phyloP scores from a whole-genome alignment of 2,888 invertebrate species.

The Diaphora mendica region DNA sequence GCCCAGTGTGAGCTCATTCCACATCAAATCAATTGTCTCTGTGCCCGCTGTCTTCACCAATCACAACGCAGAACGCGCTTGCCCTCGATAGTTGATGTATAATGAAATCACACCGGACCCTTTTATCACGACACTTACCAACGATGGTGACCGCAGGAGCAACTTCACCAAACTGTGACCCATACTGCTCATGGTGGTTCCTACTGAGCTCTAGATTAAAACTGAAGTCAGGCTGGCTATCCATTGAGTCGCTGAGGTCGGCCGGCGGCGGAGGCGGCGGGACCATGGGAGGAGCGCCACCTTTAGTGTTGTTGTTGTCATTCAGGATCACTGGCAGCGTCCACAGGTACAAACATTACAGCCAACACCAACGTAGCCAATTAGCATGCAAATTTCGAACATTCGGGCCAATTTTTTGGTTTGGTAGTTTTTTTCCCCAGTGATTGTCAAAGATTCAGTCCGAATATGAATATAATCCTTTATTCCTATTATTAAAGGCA shows the following conservation, averaged over 20 bases:
- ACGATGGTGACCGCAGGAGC: slow-evolving; percentile 77
- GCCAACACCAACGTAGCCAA: slow-evolving; percentile 41
- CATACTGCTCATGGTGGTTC: slow-evolving; percentile 91
- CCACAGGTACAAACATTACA: slow-evolving; percentile 58
- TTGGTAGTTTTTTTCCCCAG: slow-evolving; percentile 18
- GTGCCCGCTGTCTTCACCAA: no score
- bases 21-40: no score
- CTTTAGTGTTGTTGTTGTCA: slow-evolving; percentile 74
- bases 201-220: slow-evolving; percentile 91
- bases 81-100: no score
- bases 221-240: slow-evolving; percentile 80
- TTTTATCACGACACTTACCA: slow-evolving; percentile 66
- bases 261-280: slow-evolving; percentile 85
- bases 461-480: not conserved
- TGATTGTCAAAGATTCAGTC: slow-evolving; percentile 20
- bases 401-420: slow-evolving; percentile 21
- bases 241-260: slow-evolving; percentile 70
- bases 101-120: no score
- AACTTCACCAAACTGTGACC: slow-evolving; percentile 87
- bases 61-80: no score
- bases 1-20: no score
- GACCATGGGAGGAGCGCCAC: slow-evolving; percentile 78
- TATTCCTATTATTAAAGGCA: not conserved
- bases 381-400: slow-evolving; percentile 38
- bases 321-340: slow-evolving; percentile 74